These are phyloP conservation scores for Patella pellucida DNA, from an alignment of 2,888 invertebrate species.

Conservation along the genomic window DNA sequence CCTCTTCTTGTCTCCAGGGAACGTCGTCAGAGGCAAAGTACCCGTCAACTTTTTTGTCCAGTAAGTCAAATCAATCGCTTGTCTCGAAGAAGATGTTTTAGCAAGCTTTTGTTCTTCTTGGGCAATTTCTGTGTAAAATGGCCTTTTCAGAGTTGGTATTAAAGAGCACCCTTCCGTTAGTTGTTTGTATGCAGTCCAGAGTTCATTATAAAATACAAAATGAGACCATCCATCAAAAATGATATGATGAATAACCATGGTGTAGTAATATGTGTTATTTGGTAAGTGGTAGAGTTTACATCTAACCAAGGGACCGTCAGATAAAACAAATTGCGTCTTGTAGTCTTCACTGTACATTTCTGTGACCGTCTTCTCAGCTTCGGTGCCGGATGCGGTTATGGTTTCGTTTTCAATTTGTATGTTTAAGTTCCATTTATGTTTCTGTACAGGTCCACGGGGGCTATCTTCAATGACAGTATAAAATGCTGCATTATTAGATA, in stretches of 20 bases:
- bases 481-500: slow-evolving; percentile 12
- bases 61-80: neutral
- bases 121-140: neutral
- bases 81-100: neutral
- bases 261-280: neutral
- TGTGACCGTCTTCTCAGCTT: slow-evolving; percentile 10
- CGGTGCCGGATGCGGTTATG: neutral
- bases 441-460: neutral
- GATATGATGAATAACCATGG: slow-evolving; percentile 8
- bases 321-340: slow-evolving; percentile 18
- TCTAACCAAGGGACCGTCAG: slow-evolving; percentile 19
- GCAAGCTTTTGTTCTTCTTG: neutral
- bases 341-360: slow-evolving; percentile 18
- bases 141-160: neutral
- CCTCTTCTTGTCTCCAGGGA: slow-evolving; percentile 1
- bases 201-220: neutral
- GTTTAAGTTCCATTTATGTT: neutral
- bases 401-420: slow-evolving; percentile 1
- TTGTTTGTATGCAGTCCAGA: neutral
- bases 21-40: neutral
- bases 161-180: neutral
- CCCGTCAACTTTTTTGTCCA: neutral
- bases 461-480: slow-evolving; percentile 5
- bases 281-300: slow-evolving; percentile 5
- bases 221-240: slow-evolving; percentile 5